Evolutionary conservation across 92 coral and sea anemone genomes (phyloP).

Genomic region (Montipora capitata): DNA sequence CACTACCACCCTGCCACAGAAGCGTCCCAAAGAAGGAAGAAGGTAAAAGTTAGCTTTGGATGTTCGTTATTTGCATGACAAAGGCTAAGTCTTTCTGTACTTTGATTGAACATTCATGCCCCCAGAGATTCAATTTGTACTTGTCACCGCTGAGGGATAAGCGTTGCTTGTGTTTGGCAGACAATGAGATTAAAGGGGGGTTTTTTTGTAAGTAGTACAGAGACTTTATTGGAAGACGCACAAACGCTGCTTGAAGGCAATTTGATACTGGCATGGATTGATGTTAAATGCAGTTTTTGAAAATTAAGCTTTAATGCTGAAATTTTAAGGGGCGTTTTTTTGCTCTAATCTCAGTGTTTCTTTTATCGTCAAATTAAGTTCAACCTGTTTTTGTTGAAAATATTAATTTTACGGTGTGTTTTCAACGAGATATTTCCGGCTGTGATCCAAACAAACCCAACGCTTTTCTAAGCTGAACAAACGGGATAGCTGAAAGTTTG

Average conservation of each 20-base stretch:
- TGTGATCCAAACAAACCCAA: neutral
- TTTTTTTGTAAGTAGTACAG: neutral
- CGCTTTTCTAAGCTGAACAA: neutral
- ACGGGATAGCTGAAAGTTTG: neutral
- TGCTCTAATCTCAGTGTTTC: neutral
- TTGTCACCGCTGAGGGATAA: conserved; percentile 46
- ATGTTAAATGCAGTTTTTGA: neutral
- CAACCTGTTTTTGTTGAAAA: conserved; percentile 14
- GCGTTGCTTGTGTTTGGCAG: conserved; percentile 25
- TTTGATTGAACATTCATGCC: conserved; percentile 16
- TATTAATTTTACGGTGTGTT: conserved; percentile 15
- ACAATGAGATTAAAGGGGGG: conserved; percentile 10
- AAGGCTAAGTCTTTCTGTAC: conserved; percentile 31
- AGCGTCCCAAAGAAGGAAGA: conserved; percentile 72
- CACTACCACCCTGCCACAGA: conserved; percentile 86
- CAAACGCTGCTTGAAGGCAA: no score
- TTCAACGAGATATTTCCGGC: conserved; percentile 38
- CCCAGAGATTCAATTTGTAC: conserved; percentile 43
- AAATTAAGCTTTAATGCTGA: no score
- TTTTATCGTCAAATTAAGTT: conserved; percentile 14
- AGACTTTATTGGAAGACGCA: neutral
- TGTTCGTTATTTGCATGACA: conserved; percentile 14
- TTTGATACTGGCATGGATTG: neutral
- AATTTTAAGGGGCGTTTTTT: no score
- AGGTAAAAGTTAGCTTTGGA: conserved; percentile 67